Percentiles rank a stretch among this genome's conserved stretches.
Conservation (phyloP, 2,797 vertebrate species). For the Argentina silus region DNA sequence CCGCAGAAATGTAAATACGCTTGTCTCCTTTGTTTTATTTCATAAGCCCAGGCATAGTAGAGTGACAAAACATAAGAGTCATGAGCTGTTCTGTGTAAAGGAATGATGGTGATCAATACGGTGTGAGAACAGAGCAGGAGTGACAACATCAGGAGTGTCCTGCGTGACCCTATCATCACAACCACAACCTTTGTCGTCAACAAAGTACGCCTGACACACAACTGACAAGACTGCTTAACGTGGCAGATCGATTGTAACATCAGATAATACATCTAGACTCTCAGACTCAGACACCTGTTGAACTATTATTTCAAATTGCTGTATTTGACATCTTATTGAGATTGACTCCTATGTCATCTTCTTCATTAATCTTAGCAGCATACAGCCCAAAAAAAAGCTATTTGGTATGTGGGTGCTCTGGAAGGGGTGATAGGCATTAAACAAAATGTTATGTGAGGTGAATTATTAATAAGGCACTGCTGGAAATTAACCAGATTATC, state of each 20-base stretch:
- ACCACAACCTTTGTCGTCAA: neutral
- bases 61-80: neutral
- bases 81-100: neutral
- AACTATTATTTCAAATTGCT: conserved; percentile 2
- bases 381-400: conserved; percentile 4
- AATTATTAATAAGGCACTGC: conserved; percentile 39
- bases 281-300: neutral
- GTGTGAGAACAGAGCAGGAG: neutral
- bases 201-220: neutral
- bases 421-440: neutral
- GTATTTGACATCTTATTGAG: neutral
- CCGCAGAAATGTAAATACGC: conserved; percentile 30
- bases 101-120: conserved; percentile 7
- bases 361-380: conserved; percentile 22
- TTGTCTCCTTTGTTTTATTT: conserved; percentile 34
- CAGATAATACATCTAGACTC: neutral
- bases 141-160: neutral
- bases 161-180: neutral
- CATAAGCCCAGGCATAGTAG: conserved; percentile 1
- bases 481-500: conserved; percentile 31
- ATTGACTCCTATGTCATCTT: conserved; percentile 4
- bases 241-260: conserved; percentile 1
- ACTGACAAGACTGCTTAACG: neutral
- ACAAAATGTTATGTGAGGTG: conserved; percentile 20
- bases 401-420: neutral